Percentiles rank a stretch among this genome's conserved stretches.
Evolutionary conservation across 1,140 invertebrate species (phyloP).

Genomic region (Drosophila tani): DNA sequence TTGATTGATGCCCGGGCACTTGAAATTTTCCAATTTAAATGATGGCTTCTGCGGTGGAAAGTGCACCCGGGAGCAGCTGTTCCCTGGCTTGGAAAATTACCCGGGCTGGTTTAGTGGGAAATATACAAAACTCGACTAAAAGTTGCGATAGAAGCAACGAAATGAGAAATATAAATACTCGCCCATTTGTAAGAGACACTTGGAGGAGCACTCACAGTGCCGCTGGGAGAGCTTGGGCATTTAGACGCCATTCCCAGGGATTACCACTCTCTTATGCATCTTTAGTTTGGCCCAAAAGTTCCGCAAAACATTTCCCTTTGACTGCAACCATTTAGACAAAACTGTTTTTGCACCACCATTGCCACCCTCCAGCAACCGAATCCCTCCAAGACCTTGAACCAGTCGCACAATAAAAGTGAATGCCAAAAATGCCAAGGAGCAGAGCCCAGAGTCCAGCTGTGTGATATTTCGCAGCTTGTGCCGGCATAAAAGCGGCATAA

Average conservation of each 20-base stretch:
- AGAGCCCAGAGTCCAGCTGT: slow-evolving; percentile 26
- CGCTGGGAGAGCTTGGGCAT: slow-evolving; percentile 21
- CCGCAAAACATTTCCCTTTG: slow-evolving; percentile 36
- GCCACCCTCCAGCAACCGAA: not conserved
- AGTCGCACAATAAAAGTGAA: slow-evolving; percentile 42
- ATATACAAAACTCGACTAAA: slow-evolving; percentile 4
- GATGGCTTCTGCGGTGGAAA: slow-evolving; percentile 37
- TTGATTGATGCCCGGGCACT: slow-evolving; percentile 42
- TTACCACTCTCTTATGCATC: slow-evolving; percentile 52
- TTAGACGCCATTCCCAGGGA: slow-evolving; percentile 37
- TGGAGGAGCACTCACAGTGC: slow-evolving; percentile 3
- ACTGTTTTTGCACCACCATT: slow-evolving; percentile 17
- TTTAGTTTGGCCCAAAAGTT: slow-evolving; percentile 41
- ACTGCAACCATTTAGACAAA: slow-evolving; percentile 47
- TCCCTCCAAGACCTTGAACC: slow-evolving; percentile 29
- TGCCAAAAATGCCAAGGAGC: slow-evolving; percentile 24
- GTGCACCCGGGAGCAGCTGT: slow-evolving; percentile 39
- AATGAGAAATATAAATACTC: slow-evolving; percentile 41
- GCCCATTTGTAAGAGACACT: slow-evolving; percentile 35
- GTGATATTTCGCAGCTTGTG: slow-evolving; percentile 42
- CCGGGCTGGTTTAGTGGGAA: slow-evolving; percentile 4
- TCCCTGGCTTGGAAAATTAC: slow-evolving; percentile 30
- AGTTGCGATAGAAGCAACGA: slow-evolving; percentile 21
- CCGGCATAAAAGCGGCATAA: slow-evolving; percentile 38
- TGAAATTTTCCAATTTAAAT: slow-evolving; percentile 47